phyloP scores from a whole-genome alignment of 2,113 vertebrate species.

The Eolophus roseicapilla region DNA sequence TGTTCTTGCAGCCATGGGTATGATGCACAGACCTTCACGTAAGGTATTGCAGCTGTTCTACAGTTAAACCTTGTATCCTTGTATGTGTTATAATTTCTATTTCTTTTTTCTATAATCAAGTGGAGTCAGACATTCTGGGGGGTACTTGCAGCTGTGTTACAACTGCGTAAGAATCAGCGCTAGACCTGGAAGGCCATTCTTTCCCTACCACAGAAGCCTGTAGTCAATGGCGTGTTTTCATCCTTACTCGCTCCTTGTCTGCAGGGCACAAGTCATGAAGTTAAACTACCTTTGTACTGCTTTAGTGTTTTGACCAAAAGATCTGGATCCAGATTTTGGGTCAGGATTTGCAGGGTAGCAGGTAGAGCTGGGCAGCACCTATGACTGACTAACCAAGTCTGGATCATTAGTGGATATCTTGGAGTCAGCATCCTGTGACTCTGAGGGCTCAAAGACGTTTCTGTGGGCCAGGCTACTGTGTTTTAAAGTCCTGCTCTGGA shows the following conservation, averaged over 20 bases:
- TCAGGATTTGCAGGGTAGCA: not conserved
- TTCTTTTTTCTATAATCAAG: not conserved
- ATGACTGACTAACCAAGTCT: not conserved
- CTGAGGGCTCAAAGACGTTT: not conserved
- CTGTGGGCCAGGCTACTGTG: not conserved
- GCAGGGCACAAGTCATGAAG: not conserved
- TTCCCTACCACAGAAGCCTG: not conserved
- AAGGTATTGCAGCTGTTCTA: not conserved
- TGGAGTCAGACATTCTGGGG: not conserved
- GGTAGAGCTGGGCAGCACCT: not conserved
- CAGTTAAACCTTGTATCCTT: not conserved
- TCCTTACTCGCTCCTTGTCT: not conserved
- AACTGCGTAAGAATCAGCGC: rapidly evolving
- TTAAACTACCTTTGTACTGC: not conserved
- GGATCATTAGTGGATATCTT: not conserved
- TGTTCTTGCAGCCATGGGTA: not conserved
- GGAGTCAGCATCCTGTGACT: not conserved
- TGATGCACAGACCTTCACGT: not conserved
- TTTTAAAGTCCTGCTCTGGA: not conserved
- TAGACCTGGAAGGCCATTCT: not conserved
- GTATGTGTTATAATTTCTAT: not conserved
- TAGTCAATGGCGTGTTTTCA: rapidly evolving
- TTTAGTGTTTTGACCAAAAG: not conserved
- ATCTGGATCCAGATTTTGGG: not conserved
- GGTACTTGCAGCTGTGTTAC: not conserved